Conservation (phyloP, 35 echinoderm and acorn worm species). For the Acanthaster planci region DNA sequence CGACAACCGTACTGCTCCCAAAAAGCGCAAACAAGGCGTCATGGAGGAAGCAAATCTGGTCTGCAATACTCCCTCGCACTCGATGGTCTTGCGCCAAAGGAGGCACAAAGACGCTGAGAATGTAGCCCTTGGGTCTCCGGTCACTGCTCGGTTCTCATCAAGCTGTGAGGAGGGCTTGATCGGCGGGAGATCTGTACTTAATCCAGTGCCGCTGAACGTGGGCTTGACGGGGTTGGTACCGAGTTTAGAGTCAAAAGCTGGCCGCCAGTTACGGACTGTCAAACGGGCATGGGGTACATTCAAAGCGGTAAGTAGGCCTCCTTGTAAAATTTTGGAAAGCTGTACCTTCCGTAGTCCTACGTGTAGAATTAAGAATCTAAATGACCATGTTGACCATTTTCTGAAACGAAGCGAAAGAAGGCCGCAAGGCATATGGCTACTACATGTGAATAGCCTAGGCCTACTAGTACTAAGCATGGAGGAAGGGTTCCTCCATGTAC, state of each 20-base stretch:
- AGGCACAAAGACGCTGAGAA: background rate
- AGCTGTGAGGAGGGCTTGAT: background rate
- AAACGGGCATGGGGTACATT: conserved; percentile 64
- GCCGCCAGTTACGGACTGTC: conserved; percentile 48
- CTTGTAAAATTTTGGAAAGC: too few relatives aligned
- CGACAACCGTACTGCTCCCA: background rate
- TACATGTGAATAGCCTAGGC: too few relatives aligned
- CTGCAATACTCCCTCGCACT: background rate
- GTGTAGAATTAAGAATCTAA: too few relatives aligned
- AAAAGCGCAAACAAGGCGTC: background rate
- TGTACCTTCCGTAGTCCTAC: too few relatives aligned
- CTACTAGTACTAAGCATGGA: too few relatives aligned
- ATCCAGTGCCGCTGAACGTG: background rate
- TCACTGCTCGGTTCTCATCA: background rate
- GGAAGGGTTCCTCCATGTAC: too few relatives aligned
- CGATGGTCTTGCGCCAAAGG: background rate
- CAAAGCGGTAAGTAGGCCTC: conserved; percentile 47
- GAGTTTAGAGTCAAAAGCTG: conserved; percentile 32
- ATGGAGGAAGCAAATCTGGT: conserved; percentile 9
- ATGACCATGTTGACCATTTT: too few relatives aligned
- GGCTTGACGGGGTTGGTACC: conserved; percentile 10
- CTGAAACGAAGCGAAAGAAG: too few relatives aligned
- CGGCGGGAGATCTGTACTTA: background rate
- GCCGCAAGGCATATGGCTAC: too few relatives aligned
- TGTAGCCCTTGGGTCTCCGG: background rate